These are phyloP conservation scores for Takifugu ocellatus DNA, from an alignment of 2,797 vertebrate species.

Conservation along the genomic window DNA sequence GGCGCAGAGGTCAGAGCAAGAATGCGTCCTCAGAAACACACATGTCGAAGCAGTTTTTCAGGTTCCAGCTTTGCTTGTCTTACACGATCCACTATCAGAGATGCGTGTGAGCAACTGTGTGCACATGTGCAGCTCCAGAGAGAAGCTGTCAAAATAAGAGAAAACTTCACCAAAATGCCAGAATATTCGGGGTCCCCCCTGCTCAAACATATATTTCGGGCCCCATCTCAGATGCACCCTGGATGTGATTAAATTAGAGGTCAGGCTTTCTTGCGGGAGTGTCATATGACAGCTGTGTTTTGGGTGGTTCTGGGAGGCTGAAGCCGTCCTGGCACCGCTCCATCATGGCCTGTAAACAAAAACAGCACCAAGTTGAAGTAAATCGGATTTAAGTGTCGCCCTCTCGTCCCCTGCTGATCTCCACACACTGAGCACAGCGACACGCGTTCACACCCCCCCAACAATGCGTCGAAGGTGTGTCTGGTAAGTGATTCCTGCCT, in stretches of 20 bases:
- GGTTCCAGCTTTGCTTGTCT: constrained; percentile 15
- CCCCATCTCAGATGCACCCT: not conserved
- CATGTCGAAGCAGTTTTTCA: constrained; percentile 47
- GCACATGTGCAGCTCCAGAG: too few species aligned
- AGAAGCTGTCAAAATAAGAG: too few species aligned
- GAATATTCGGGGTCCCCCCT: too few species aligned
- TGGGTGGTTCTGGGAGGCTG: constrained; percentile 66
- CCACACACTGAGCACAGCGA: constrained; percentile 1
- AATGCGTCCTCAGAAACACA: constrained; percentile 45
- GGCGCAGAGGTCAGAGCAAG: constrained; percentile 15
- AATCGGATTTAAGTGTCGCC: constrained; percentile 52
- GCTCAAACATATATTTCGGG: not conserved
- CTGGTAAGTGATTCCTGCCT: constrained; percentile 53
- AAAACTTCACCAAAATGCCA: too few species aligned
- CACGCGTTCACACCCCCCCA: not conserved
- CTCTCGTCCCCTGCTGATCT: constrained; percentile 24
- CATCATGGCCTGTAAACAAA: constrained; percentile 77
- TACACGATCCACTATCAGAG: too few species aligned
- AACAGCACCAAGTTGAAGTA: constrained; percentile 69
- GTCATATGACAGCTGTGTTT: constrained; percentile 55
- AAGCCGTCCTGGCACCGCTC: constrained; percentile 60
- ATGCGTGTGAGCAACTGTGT: too few species aligned
- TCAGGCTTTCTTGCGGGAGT: constrained; percentile 9
- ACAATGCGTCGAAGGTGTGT: constrained; percentile 67
- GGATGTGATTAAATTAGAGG: not conserved